A percentile compares a stretch with the other conserved stretches of the same genome.
Evolutionary conservation across 2,888 invertebrate species (phyloP).

Genomic region (Melanostoma scalare): DNA sequence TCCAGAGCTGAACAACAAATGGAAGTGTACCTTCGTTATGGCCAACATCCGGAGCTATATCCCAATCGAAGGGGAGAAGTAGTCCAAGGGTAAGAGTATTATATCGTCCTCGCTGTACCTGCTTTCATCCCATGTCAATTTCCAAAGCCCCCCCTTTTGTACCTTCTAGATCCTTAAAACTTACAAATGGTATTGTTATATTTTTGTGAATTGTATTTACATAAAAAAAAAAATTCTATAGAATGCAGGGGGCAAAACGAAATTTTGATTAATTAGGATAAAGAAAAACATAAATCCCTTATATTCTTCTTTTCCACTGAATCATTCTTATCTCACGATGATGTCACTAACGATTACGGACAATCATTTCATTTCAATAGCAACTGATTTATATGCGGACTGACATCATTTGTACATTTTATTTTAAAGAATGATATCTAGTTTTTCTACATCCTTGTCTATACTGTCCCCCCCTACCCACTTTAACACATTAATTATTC

Average conservation of each 20-base stretch:
- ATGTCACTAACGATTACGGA: slow-evolving; percentile 57
- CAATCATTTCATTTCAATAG: slow-evolving; percentile 54
- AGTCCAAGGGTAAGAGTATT: slow-evolving; percentile 87
- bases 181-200: slow-evolving; percentile 4
- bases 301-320: slow-evolving; percentile 7
- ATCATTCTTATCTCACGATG: slow-evolving; percentile 33
- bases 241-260: slow-evolving; percentile 12
- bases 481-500: slow-evolving; percentile 54
- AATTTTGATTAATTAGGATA: slow-evolving; percentile 49
- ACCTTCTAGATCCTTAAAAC: slow-evolving; percentile 18
- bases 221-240: slow-evolving; percentile 2
- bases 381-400: slow-evolving; percentile 51
- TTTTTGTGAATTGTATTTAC: neutral
- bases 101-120: no score
- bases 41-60: slow-evolving; percentile 96
- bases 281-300: slow-evolving; percentile 1
- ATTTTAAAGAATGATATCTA: slow-evolving; percentile 38
- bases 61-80: slow-evolving; percentile 94
- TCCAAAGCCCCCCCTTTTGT: neutral
- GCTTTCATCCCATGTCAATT: no score
- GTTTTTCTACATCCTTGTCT: slow-evolving; percentile 8
- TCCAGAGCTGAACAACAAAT: slow-evolving; percentile 95
- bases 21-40: slow-evolving; percentile 94
- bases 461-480: neutral
- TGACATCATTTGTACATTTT: slow-evolving; percentile 54